A percentile compares a stretch with the other conserved stretches of the same genome.
These are phyloP conservation scores for Hesperophylax magnus DNA, from an alignment of 1,140 invertebrate genomes.

Conservation along the genomic window DNA sequence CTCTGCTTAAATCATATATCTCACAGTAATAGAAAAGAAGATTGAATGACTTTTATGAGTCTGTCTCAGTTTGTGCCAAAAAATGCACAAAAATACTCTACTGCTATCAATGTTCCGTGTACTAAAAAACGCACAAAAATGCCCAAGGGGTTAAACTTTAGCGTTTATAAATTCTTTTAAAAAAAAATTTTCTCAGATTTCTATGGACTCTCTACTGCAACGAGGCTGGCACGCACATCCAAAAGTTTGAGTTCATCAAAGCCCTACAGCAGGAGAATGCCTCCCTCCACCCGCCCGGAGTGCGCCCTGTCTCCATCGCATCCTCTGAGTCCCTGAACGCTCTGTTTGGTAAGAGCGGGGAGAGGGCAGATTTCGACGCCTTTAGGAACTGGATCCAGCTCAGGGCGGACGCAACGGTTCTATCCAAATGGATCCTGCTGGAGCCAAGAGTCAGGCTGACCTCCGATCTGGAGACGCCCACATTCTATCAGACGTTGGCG, in stretches of 20 bases:
- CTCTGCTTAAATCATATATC: too few species aligned
- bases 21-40: too few species aligned
- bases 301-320: constrained; percentile 56
- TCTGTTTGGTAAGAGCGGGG: constrained; percentile 69
- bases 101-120: too few species aligned
- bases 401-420: constrained; percentile 82
- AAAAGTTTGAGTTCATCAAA: constrained; percentile 82
- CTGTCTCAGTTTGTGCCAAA: too few species aligned
- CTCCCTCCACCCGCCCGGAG: constrained; percentile 62
- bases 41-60: too few species aligned
- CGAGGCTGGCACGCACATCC: constrained; percentile 82
- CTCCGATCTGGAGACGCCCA: constrained; percentile 88
- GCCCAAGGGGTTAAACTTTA: too few species aligned
- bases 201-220: constrained; percentile 90
- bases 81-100: too few species aligned
- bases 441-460: constrained; percentile 80
- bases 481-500: constrained; percentile 92
- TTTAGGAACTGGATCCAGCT: constrained; percentile 78
- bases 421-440: constrained; percentile 85
- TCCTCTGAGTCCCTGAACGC: constrained; percentile 67
- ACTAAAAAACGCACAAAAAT: too few species aligned
- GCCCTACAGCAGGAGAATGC: constrained; percentile 75
- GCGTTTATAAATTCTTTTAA: too few species aligned
- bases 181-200: constrained; percentile 76
- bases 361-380: constrained; percentile 79